These are phyloP conservation scores for Linnaemya tessellans DNA, from an alignment of 2,888 invertebrate genomes.

Conservation along the genomic window DNA sequence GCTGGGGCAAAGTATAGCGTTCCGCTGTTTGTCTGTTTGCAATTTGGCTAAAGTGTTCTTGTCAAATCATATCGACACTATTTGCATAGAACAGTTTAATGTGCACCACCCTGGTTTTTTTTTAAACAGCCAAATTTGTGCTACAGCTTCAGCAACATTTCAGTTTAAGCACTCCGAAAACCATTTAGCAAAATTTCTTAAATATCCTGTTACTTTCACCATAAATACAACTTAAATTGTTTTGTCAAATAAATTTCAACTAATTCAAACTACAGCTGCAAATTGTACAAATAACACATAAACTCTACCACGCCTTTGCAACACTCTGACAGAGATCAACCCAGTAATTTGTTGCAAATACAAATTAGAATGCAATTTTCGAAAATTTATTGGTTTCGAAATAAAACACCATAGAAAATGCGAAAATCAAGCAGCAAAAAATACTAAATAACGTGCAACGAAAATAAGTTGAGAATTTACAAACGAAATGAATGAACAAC, in stretches of 20 bases:
- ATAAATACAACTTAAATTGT: slow-evolving; percentile 40
- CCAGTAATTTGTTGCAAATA: slow-evolving; percentile 65
- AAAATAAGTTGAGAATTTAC: slow-evolving; percentile 45
- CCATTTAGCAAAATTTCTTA: neutral
- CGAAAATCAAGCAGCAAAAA: slow-evolving; percentile 25
- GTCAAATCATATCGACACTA: too few relatives aligned
- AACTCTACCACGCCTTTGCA: slow-evolving; percentile 39
- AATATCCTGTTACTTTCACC: neutral
- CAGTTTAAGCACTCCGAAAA: neutral
- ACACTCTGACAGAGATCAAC: slow-evolving; percentile 42
- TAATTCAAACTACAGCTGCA: slow-evolving; percentile 19
- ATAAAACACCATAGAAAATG: slow-evolving; percentile 44
- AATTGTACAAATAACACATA: slow-evolving; percentile 20
- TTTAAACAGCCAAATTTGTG: neutral
- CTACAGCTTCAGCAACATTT: neutral
- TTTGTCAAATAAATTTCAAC: slow-evolving; percentile 44
- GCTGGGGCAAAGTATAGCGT: too few relatives aligned
- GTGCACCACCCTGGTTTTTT: too few relatives aligned
- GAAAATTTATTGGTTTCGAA: slow-evolving; percentile 66
- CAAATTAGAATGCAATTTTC: slow-evolving; percentile 71
- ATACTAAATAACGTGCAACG: slow-evolving; percentile 44
- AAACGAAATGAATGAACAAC: slow-evolving; percentile 42
- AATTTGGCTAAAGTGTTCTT: too few relatives aligned
- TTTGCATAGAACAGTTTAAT: too few relatives aligned
- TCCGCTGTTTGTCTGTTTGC: too few relatives aligned